Conservation (phyloP, 2,797 vertebrate species). For the Urophycis tenuis region DNA sequence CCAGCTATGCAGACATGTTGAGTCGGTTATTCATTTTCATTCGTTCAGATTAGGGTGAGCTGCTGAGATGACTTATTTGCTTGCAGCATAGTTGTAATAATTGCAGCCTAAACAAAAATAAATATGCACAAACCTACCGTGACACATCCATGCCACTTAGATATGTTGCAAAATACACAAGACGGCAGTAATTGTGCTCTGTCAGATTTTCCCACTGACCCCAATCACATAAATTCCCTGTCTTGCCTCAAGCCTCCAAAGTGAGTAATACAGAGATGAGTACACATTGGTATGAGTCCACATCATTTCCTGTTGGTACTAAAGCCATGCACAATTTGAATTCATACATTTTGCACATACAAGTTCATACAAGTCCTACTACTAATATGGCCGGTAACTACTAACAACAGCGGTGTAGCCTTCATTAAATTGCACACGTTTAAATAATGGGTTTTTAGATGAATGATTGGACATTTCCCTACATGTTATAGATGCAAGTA, state of each 20-base stretch:
- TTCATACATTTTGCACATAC: not conserved
- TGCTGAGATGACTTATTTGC: constrained; percentile 12
- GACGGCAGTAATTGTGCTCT: not conserved
- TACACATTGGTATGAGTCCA: not conserved
- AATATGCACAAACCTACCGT: not conserved
- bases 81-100: not conserved
- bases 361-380: not conserved
- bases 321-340: not conserved
- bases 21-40: constrained; percentile 41
- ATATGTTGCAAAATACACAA: not conserved
- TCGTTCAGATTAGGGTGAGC: constrained; percentile 24
- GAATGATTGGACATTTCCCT: not conserved
- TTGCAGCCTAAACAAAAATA: constrained; percentile 6
- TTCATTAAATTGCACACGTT: not conserved
- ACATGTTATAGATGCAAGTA: not conserved
- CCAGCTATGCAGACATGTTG: constrained; percentile 56
- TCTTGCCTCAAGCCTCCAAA: not conserved
- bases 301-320: not conserved
- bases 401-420: not conserved
- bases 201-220: not conserved
- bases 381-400: not conserved
- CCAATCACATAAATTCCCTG: not conserved
- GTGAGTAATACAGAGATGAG: not conserved
- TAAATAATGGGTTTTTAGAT: not conserved
- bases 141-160: not conserved